phyloP scores from a whole-genome alignment of 2,888 invertebrate genomes.

The Eupelmus urozonus region DNA sequence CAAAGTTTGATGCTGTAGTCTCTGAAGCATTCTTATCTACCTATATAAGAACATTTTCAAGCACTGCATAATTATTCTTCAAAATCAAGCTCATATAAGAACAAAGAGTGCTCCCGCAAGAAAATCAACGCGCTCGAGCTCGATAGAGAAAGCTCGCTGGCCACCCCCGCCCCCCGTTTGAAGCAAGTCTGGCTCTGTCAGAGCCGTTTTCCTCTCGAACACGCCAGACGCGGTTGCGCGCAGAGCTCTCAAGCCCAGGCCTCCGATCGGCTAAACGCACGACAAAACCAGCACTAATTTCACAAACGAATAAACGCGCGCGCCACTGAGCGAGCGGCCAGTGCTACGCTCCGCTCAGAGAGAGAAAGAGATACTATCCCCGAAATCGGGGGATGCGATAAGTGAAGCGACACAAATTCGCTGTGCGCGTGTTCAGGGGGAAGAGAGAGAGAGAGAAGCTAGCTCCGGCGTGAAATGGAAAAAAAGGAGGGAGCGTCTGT shows the following conservation, averaged over 20 bases:
- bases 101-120: background rate
- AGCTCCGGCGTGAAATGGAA: constrained; percentile 46
- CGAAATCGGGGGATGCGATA: constrained; percentile 11
- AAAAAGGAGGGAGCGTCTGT: background rate
- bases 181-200: constrained; percentile 49
- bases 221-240: constrained; percentile 9
- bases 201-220: constrained; percentile 53
- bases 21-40: background rate
- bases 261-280: constrained; percentile 56
- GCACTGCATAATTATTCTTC: background rate
- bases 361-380: background rate
- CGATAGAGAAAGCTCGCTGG: background rate
- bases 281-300: constrained; percentile 77
- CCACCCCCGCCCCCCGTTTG: background rate
- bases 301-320: constrained; percentile 76
- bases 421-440: constrained; percentile 32
- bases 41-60: too few relatives aligned
- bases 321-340: constrained; percentile 26
- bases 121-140: background rate
- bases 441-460: background rate
- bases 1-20: too few relatives aligned
- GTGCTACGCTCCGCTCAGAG: background rate
- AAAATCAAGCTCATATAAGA: background rate
- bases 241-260: constrained; percentile 7
- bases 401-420: constrained; percentile 66